Base-by-base conservation (phyloP, 1,140 invertebrate genomes). In the Ceratitis capitata region DNA sequence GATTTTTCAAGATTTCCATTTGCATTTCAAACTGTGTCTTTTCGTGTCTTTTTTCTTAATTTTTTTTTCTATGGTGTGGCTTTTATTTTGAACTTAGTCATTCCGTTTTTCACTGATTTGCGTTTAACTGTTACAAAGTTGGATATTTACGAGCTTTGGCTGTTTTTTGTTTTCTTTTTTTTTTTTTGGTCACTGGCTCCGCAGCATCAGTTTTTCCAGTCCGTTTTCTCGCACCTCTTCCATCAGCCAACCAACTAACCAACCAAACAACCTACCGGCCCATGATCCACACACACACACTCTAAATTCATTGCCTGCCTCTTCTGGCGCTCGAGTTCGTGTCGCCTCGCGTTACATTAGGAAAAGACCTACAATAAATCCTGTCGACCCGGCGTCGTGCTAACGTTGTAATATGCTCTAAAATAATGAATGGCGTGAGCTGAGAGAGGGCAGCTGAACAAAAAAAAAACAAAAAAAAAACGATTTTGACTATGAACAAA, bases 121-220 rank as follows among this genome's bases (percentile, higher is more conserved):
- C 39, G 69, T 78, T 78, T 78, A 78, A 78, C 39, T 78, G 69
- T 78, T 78, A 78, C 69, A 78, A 78, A 78, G 69, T 78, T 78
- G 69, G 69, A n/a, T 47, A 78, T 78, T 78, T 78, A 78, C 39
- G n/a, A 78, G 51, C 39, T 42, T 78, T 10, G 35, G 23, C 19
- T 78, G 19, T 78, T 78, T 42, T 78, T 45, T 78, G 39, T 23
- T 45, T 78, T 19, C 14, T 7, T 26, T 23, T 45, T n/a, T 64
- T 35, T 35, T 23, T 45, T 78, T 78, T 78, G 42, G 69, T 78
- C 39, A 78, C 35, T 45, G n/a, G 23, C 32, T 69, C 32, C 26
- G 19, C 64, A 69, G 64, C 35, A n/a, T 6, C 35, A 26, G 35
- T 39, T 69, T 39, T 69, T 35, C n/a, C 29, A 2, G 26, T 64